A percentile compares a stretch with the other conserved stretches of the same genome.
Conservation (phyloP, 2,113 vertebrate species). For the Boulengeromyrus knoepffleri region DNA sequence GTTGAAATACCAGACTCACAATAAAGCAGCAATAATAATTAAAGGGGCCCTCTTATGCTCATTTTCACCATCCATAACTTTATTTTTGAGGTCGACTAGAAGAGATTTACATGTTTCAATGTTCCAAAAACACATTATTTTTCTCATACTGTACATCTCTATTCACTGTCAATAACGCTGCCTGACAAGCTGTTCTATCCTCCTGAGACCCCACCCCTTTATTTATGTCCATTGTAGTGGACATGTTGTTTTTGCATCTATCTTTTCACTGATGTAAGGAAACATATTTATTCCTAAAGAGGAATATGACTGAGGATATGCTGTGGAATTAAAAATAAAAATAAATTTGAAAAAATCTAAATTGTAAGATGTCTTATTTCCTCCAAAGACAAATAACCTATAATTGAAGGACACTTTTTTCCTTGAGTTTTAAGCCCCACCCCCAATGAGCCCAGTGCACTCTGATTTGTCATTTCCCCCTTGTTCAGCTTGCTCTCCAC, state of each 20-base stretch:
- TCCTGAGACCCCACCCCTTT: too few species aligned
- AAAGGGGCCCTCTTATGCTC: not conserved
- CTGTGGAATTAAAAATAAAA: too few species aligned
- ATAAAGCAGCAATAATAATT: not conserved
- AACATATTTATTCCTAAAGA: too few species aligned
- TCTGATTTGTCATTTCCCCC: not conserved
- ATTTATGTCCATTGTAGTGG: too few species aligned
- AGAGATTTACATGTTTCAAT: not conserved
- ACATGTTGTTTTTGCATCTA: too few species aligned
- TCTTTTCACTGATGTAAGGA: too few species aligned
- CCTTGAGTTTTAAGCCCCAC: not conserved
- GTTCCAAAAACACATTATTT: not conserved
- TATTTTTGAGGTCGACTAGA: not conserved
- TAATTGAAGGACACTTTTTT: too few species aligned
- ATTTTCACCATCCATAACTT: not conserved
- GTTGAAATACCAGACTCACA: not conserved
- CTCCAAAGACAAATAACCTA: too few species aligned
- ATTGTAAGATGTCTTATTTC: too few species aligned
- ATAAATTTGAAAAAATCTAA: too few species aligned
- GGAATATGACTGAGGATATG: too few species aligned
- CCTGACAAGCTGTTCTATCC: not conserved
- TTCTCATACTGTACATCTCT: not conserved
- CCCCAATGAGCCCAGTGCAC: not conserved
- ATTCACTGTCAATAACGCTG: not conserved
- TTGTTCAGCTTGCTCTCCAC: not conserved